Conservation (phyloP, 1,140 invertebrate species). For the Nasonia longicornis region DNA sequence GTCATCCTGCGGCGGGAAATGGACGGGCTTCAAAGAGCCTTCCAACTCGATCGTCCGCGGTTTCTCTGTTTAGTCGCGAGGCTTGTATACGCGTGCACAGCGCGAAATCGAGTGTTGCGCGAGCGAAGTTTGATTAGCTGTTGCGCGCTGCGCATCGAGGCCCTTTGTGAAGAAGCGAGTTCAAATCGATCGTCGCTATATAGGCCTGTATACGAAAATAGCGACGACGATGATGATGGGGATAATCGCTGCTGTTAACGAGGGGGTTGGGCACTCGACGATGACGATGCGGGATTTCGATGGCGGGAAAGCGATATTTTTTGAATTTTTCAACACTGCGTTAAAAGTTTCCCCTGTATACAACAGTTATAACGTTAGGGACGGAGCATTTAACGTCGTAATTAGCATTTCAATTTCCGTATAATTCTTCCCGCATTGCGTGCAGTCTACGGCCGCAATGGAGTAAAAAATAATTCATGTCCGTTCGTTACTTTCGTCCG, state of each 20-base stretch:
- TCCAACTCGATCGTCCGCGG: neutral
- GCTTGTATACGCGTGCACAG: neutral
- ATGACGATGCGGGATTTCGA: neutral
- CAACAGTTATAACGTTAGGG: no score
- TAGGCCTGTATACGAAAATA: neutral
- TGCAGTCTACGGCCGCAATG: neutral
- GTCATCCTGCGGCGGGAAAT: constrained; percentile 29
- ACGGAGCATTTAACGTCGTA: neutral
- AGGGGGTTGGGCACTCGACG: neutral
- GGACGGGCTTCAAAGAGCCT: neutral
- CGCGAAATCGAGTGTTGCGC: neutral
- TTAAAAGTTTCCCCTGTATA: neutral
- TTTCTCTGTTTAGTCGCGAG: neutral
- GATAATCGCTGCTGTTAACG: neutral
- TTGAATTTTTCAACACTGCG: neutral
- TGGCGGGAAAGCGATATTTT: neutral
- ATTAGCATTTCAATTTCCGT: neutral
- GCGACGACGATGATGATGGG: neutral
- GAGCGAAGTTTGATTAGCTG: neutral
- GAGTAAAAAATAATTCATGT: neutral
- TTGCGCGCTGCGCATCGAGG: neutral
- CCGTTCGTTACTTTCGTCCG: no score
- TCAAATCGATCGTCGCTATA: neutral
- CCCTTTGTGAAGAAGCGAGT: neutral
- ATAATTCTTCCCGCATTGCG: neutral